phyloP scores from a whole-genome alignment of 2,113 vertebrate species.

The Oncorhynchus gorbuscha region DNA sequence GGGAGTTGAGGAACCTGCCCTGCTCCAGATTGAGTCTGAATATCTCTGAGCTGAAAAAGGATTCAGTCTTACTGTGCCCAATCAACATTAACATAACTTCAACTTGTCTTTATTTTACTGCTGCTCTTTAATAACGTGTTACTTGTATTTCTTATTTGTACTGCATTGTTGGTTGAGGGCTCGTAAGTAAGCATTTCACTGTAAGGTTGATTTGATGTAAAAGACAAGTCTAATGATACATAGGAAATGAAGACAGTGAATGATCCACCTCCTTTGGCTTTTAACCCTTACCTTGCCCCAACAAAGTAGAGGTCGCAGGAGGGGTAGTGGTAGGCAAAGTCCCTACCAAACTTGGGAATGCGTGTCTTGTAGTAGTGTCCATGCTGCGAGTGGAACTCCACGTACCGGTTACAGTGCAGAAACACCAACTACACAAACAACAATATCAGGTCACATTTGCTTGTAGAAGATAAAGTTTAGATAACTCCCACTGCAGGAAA shows the following conservation, averaged over 20 bases:
- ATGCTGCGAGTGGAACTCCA: conserved; percentile 95
- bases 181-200: no score
- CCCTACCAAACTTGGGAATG: conserved; percentile 95
- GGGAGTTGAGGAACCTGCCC: conserved; percentile 90
- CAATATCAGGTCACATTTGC: no score
- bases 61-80: no score
- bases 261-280: not conserved
- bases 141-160: no score
- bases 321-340: conserved; percentile 94
- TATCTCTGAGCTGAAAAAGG: conserved; percentile 83
- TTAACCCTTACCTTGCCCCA: conserved; percentile 82
- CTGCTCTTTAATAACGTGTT: no score
- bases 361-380: conserved; percentile 94
- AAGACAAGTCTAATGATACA: no score
- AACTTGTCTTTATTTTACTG: not conserved
- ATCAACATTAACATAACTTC: no score
- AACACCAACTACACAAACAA: conserved; percentile 83
- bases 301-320: conserved; percentile 97
- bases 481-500: no score
- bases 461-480: no score
- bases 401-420: conserved; percentile 84
- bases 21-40: conserved; percentile 94
- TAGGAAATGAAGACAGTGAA: not conserved
- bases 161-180: no score
- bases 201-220: no score